Evolutionary conservation across 1,140 invertebrate genomes (phyloP).

Genomic region (Campodea augens): DNA sequence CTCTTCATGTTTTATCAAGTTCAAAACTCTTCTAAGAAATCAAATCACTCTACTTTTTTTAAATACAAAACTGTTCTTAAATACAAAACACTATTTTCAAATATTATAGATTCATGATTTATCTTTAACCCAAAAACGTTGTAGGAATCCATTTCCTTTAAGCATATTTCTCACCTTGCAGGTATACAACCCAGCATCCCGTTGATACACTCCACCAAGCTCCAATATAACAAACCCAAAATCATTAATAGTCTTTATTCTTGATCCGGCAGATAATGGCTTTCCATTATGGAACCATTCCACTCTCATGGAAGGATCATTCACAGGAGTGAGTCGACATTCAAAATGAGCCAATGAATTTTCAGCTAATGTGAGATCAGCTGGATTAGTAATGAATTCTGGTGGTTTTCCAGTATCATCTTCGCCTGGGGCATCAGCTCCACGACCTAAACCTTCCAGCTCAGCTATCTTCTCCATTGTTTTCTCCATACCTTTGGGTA

Average conservation of each 20-base stretch:
- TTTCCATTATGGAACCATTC: slow-evolving; percentile 96
- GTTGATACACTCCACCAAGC: slow-evolving; percentile 66
- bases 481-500: slow-evolving; percentile 79
- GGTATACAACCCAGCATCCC: slow-evolving; percentile 73
- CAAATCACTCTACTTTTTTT: too few species aligned
- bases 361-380: slow-evolving; percentile 64
- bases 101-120: too few species aligned
- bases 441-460: slow-evolving; percentile 61
- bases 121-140: too few species aligned
- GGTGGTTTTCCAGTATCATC: slow-evolving; percentile 74
- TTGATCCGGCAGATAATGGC: slow-evolving; percentile 61
- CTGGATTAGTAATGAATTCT: slow-evolving; percentile 73
- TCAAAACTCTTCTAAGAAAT: too few species aligned
- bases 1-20: too few species aligned
- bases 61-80: too few species aligned
- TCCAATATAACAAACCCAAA: slow-evolving; percentile 87
- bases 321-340: slow-evolving; percentile 69
- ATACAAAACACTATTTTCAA: too few species aligned
- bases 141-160: too few species aligned
- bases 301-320: slow-evolving; percentile 78
- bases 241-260: slow-evolving; percentile 80
- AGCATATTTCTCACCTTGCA: slow-evolving; percentile 37
- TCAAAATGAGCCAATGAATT: slow-evolving; percentile 84
- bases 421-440: slow-evolving; percentile 37
- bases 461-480: slow-evolving; percentile 85